Percentiles rank a stretch among this genome's conserved stretches.
phyloP scores from a whole-genome alignment of 2,888 invertebrate species.

The Eretmocerus hayati region DNA sequence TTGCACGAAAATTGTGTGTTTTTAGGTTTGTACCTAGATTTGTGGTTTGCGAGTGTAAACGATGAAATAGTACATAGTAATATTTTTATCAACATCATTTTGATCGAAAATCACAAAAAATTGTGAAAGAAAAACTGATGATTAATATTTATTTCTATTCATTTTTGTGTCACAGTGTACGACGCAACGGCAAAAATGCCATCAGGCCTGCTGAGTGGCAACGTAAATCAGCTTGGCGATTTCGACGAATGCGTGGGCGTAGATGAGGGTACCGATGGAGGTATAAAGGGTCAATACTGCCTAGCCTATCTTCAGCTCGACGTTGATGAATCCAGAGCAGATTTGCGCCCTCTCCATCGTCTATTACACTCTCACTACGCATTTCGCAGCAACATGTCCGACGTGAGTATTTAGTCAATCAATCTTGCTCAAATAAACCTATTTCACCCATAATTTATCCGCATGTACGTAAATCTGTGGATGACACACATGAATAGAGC shows the following conservation, averaged over 20 bases:
- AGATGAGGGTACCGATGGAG: conserved; percentile 37
- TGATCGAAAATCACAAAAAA: too few species aligned
- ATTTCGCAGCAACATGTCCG: conserved; percentile 58
- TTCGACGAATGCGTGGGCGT: conserved; percentile 59
- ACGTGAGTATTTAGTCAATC: conserved; percentile 56
- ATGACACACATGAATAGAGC: too few species aligned
- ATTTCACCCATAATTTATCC: too few species aligned
- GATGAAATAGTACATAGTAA: too few species aligned
- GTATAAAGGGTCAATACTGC: conserved; percentile 59
- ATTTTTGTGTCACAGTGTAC: conserved; percentile 61
- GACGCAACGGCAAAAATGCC: conserved; percentile 67
- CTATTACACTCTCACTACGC: conserved; percentile 57
- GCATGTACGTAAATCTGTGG: too few species aligned
- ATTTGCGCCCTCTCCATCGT: conserved; percentile 50
- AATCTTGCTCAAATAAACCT: too few species aligned
- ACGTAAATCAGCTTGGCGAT: conserved; percentile 65
- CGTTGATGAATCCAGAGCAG: conserved; percentile 48
- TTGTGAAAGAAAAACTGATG: too few species aligned
- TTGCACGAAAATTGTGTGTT: too few species aligned
- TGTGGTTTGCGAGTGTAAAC: too few species aligned
- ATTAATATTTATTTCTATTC: too few species aligned
- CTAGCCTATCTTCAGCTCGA: conserved; percentile 57
- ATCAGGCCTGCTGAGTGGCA: conserved; percentile 61
- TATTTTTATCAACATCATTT: too few species aligned
- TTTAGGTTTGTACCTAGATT: too few species aligned